phyloP scores from a whole-genome alignment of 2,113 vertebrate species.

The Perognathus longimembris region DNA sequence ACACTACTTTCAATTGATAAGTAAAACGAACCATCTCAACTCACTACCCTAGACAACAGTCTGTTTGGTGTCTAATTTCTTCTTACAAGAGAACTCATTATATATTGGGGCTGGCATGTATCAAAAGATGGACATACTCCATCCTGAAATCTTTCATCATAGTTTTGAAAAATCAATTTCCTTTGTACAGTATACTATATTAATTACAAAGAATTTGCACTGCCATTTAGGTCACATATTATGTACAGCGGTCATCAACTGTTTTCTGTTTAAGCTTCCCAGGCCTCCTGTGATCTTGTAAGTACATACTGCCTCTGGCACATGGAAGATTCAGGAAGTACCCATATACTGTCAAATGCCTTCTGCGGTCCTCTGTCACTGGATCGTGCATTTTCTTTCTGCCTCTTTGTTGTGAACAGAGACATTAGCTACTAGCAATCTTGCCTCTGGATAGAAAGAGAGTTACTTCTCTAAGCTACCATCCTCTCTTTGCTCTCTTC shows the following conservation, averaged over 20 bases:
- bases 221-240: neutral
- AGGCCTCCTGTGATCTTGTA: neutral
- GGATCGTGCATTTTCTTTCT: neutral
- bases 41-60: neutral
- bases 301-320: too few relatives aligned
- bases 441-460: neutral
- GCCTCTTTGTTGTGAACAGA: neutral
- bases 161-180: too few relatives aligned
- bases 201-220: neutral
- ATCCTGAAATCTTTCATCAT: neutral
- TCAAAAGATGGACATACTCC: neutral
- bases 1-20: neutral
- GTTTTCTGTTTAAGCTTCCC: constrained; percentile 12
- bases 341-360: neutral
- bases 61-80: neutral
- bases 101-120: neutral
- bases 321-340: neutral
- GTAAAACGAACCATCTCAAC: neutral
- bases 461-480: neutral
- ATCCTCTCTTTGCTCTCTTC: neutral
- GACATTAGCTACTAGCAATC: neutral
- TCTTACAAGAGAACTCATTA: neutral
- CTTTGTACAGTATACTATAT: too few relatives aligned
- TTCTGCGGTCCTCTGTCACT: neutral
- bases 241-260: neutral